Evolutionary conservation across 2,888 invertebrate species (phyloP).

Genomic region (Chymomyza procnemis): DNA sequence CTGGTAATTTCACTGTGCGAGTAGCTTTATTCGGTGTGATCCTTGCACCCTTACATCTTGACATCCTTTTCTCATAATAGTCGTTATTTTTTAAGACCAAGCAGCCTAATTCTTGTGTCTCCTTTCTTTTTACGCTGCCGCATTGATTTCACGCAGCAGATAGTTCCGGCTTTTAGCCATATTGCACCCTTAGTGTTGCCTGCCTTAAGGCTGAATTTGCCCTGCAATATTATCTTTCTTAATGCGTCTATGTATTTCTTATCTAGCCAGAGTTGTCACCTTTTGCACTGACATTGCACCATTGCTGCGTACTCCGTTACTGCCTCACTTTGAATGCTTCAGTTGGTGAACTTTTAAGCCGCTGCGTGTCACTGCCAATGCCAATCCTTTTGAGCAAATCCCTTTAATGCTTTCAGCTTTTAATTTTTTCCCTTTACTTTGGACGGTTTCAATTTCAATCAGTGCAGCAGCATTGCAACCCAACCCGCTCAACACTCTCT

Average conservation of each 20-base stretch:
- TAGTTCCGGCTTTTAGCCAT: too few species aligned
- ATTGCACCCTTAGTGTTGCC: too few species aligned
- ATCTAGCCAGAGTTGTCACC: not conserved
- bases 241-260: not conserved
- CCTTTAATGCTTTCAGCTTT: constrained; percentile 34
- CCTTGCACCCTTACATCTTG: too few species aligned
- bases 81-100: too few species aligned
- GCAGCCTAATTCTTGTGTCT: too few species aligned
- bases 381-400: constrained; percentile 35
- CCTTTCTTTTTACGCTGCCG: too few species aligned
- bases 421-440: constrained; percentile 24
- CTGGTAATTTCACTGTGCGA: too few species aligned
- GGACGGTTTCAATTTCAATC: constrained; percentile 63
- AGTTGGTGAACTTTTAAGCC: constrained; percentile 54
- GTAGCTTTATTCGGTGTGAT: too few species aligned
- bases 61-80: too few species aligned
- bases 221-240: not conserved
- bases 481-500: not conserved
- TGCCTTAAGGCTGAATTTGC: not conserved
- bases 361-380: constrained; percentile 35
- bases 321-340: not conserved
- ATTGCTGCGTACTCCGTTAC: not conserved
- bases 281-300: not conserved
- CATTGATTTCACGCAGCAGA: too few species aligned
- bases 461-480: constrained; percentile 34